Conservation (phyloP, 2,113 vertebrate genomes). For the Silurus meridionalis region DNA sequence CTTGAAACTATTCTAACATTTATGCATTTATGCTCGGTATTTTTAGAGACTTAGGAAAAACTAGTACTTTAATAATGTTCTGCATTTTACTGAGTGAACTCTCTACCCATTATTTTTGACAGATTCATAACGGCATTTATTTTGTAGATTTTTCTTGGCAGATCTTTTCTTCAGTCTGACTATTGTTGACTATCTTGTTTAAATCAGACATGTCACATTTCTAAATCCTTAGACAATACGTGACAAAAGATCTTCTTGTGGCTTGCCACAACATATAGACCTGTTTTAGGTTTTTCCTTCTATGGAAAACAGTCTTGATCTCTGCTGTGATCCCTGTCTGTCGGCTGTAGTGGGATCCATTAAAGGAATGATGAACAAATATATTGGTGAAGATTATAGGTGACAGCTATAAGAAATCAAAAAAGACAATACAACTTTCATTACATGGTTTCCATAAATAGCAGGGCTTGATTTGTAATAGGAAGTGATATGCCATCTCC, state of each 20-base stretch:
- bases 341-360: not conserved
- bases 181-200: not conserved
- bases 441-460: not conserved
- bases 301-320: not conserved
- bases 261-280: conserved; percentile 8
- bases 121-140: not conserved
- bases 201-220: not conserved
- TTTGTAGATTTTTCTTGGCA: not conserved
- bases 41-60: not conserved
- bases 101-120: not conserved
- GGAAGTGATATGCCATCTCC: not conserved
- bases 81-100: not conserved
- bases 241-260: not conserved
- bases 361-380: conserved; percentile 2
- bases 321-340: not conserved
- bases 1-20: conserved; percentile 11
- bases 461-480: not conserved
- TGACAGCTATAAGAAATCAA: not conserved
- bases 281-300: not conserved
- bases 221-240: not conserved
- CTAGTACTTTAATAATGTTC: not conserved
- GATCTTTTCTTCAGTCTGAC: not conserved
- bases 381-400: not conserved
- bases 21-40: not conserved
- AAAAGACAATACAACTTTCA: not conserved